These are phyloP conservation scores for Drusus annulatus DNA, from an alignment of 1,140 invertebrate species.

Conservation along the genomic window DNA sequence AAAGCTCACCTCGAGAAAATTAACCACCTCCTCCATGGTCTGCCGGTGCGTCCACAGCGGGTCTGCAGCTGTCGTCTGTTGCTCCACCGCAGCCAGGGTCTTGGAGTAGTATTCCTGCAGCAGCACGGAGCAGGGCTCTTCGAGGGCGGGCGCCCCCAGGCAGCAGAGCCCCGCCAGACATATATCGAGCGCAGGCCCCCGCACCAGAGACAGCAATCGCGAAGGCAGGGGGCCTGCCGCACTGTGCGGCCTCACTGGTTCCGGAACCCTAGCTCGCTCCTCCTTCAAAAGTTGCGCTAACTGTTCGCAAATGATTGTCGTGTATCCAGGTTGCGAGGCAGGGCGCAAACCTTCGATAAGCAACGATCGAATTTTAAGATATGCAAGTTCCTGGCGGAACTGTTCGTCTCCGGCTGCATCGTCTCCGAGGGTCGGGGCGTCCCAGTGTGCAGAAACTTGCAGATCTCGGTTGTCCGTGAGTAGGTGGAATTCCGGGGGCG, in stretches of 20 bases:
- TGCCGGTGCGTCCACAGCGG: slow-evolving; percentile 59
- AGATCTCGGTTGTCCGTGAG: slow-evolving; percentile 76
- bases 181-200: slow-evolving; percentile 29
- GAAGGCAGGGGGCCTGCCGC: slow-evolving; percentile 11
- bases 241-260: background rate
- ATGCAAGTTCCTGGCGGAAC: slow-evolving; percentile 63
- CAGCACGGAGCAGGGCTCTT: slow-evolving; percentile 14
- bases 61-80: slow-evolving; percentile 49
- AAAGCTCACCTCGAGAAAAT: slow-evolving; percentile 65
- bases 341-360: background rate
- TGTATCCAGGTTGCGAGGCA: slow-evolving; percentile 45
- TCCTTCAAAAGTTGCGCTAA: slow-evolving; percentile 63
- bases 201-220: slow-evolving; percentile 35
- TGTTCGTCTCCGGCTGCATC: slow-evolving; percentile 75
- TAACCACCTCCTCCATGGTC: slow-evolving; percentile 60
- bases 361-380: background rate
- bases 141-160: background rate
- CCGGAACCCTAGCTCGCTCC: background rate
- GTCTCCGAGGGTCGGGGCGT: slow-evolving; percentile 79
- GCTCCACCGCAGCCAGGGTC: slow-evolving; percentile 21
- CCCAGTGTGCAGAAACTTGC: slow-evolving; percentile 73
- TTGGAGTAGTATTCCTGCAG: slow-evolving; percentile 40
- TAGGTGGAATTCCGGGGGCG: slow-evolving; percentile 64
- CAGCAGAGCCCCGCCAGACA: slow-evolving; percentile 6
- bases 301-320: slow-evolving; percentile 13